Evolutionary conservation across 1,140 invertebrate species (phyloP).

Genomic region (Drosophila tristis): DNA sequence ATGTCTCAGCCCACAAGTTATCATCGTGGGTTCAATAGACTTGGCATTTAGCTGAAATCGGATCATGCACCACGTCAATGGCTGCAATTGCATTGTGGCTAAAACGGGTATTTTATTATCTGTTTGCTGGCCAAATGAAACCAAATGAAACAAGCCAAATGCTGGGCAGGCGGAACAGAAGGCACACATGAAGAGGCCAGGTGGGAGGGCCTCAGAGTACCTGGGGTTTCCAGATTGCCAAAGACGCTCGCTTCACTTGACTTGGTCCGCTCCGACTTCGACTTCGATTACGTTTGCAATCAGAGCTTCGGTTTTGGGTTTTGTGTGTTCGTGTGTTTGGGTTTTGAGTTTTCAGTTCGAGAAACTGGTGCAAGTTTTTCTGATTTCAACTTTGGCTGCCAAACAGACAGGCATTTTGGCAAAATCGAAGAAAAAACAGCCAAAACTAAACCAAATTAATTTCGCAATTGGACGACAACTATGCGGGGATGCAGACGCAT

Average conservation of each 20-base stretch:
- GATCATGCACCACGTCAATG: slow-evolving; percentile 35
- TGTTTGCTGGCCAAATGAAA: slow-evolving; percentile 26
- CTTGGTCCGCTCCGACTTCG: slow-evolving; percentile 42
- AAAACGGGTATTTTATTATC: slow-evolving; percentile 14
- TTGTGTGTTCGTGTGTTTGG: slow-evolving; percentile 32
- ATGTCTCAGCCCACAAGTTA: background rate
- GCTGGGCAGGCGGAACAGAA: slow-evolving; percentile 23
- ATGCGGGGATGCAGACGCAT: slow-evolving; percentile 47
- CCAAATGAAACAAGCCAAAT: slow-evolving; percentile 18
- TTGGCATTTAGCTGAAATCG: slow-evolving; percentile 41
- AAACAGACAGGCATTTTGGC: slow-evolving; percentile 43
- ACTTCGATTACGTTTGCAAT: slow-evolving; percentile 49
- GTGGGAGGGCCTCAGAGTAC: slow-evolving; percentile 39
- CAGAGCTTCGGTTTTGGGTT: slow-evolving; percentile 42
- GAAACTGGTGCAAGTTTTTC: slow-evolving; percentile 47
- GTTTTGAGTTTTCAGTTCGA: slow-evolving; percentile 42
- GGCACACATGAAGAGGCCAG: slow-evolving; percentile 38
- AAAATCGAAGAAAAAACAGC: slow-evolving; percentile 34
- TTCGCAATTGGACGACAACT: slow-evolving; percentile 46
- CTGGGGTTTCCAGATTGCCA: slow-evolving; percentile 50
- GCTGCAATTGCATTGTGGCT: slow-evolving; percentile 29
- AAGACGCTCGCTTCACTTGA: slow-evolving; percentile 48
- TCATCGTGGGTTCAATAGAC: slow-evolving; percentile 30
- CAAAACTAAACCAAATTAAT: slow-evolving; percentile 45
- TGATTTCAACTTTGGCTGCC: slow-evolving; percentile 27